These are phyloP conservation scores for Procambarus virginalis DNA, from an alignment of 1,140 invertebrate species.

Conservation along the genomic window DNA sequence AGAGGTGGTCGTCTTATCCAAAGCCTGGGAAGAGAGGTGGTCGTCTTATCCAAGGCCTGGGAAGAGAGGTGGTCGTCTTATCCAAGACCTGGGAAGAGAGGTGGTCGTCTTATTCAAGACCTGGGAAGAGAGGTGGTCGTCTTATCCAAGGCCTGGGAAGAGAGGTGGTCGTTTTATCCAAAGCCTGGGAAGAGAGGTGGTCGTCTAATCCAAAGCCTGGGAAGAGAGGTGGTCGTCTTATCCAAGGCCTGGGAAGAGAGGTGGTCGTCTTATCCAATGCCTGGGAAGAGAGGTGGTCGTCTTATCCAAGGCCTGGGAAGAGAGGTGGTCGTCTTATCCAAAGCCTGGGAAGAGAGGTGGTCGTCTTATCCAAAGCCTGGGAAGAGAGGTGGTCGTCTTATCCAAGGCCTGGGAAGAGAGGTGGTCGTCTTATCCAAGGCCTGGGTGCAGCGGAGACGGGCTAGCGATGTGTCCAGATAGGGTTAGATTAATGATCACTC, in stretches of 20 bases:
- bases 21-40: neutral
- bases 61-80: neutral
- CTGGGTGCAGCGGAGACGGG: neutral
- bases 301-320: neutral
- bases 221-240: neutral
- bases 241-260: neutral
- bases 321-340: neutral
- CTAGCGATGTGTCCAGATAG: constrained; percentile 40
- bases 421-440: neutral
- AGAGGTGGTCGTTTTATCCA: neutral
- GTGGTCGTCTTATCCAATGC: neutral
- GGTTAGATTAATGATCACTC: constrained; percentile 56
- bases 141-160: constrained; percentile 1
- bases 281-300: neutral
- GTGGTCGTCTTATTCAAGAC: neutral
- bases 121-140: constrained; percentile 6
- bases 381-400: neutral
- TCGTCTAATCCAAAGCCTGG: neutral
- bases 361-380: neutral
- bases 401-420: neutral
- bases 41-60: neutral
- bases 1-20: neutral
- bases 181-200: neutral
- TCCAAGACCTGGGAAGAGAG: no score
- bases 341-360: neutral